Conservation (phyloP, 2,113 vertebrate genomes). For the Thymallus thymallus region DNA sequence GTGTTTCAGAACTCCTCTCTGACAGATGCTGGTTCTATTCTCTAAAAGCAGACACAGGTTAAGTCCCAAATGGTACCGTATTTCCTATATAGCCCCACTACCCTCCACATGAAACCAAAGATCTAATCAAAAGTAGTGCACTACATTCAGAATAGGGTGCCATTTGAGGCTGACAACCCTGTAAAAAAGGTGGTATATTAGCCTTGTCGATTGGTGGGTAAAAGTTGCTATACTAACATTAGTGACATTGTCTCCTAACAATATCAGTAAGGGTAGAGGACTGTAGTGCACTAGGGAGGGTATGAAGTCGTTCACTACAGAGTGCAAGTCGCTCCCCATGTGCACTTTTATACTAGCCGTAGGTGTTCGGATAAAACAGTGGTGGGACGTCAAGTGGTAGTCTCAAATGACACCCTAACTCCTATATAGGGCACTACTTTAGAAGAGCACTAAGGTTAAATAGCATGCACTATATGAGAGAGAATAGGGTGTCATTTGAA, state of each 20-base stretch:
- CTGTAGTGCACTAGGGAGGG: conserved; percentile 16
- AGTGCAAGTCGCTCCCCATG: conserved; percentile 63
- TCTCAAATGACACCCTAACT: background rate
- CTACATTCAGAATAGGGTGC: no score
- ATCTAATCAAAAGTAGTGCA: no score
- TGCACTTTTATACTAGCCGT: background rate
- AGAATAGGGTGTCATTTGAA: background rate
- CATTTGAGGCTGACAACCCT: no score
- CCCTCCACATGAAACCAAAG: no score
- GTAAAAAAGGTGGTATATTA: no score
- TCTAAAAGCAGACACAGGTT: conserved; percentile 45
- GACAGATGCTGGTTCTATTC: conserved; percentile 49
- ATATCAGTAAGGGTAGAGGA: conserved; percentile 30
- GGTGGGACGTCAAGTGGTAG: background rate
- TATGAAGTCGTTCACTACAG: conserved; percentile 25
- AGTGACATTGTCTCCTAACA: conserved; percentile 30
- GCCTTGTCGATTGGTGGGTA: conserved; percentile 34
- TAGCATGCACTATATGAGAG: no score
- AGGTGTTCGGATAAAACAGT: no score
- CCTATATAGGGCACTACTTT: background rate
- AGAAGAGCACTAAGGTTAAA: no score
- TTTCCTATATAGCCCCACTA: background rate
- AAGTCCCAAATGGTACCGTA: no score
- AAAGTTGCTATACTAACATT: conserved; percentile 51
- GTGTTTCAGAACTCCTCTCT: conserved; percentile 10